These are phyloP conservation scores for Cetoscarus ocellatus DNA, from an alignment of 2,797 vertebrate species.

Conservation along the genomic window DNA sequence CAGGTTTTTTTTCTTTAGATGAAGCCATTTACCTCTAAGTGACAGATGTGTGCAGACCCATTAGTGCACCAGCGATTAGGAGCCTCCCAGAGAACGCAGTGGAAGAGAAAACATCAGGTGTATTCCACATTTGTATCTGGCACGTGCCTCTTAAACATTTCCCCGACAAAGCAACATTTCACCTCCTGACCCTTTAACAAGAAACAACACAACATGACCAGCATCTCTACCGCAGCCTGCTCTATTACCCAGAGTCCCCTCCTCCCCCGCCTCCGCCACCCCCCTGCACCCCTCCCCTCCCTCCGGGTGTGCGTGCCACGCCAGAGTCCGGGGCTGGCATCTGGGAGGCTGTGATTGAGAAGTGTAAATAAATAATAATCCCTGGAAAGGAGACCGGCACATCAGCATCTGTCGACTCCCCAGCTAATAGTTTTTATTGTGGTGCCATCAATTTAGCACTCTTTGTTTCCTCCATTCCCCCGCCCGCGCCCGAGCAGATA, in stretches of 20 bases:
- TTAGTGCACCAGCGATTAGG: slow-evolving; percentile 80
- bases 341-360: slow-evolving; percentile 89
- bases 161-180: slow-evolving; percentile 54
- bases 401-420: slow-evolving; percentile 90
- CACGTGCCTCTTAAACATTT: slow-evolving; percentile 47
- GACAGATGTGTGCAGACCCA: slow-evolving; percentile 83
- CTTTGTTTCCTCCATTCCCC: slow-evolving; percentile 86
- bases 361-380: slow-evolving; percentile 93
- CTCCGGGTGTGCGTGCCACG: slow-evolving; percentile 75
- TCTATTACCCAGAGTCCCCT: slow-evolving; percentile 66
- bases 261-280: slow-evolving; percentile 2
- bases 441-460: slow-evolving; percentile 88
- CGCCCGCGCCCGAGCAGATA: slow-evolving; percentile 81
- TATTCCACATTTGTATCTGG: slow-evolving; percentile 46
- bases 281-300: slow-evolving; percentile 35
- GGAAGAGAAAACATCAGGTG: slow-evolving; percentile 52
- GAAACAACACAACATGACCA: slow-evolving; percentile 45
- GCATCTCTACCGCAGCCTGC: slow-evolving; percentile 40
- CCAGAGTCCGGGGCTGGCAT: slow-evolving; percentile 86
- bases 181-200: slow-evolving; percentile 65
- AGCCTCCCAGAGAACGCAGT: slow-evolving; percentile 69
- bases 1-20: slow-evolving; percentile 67
- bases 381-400: slow-evolving; percentile 89
- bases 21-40: slow-evolving; percentile 83
- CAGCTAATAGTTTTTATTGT: slow-evolving; percentile 90